Base-by-base conservation (phyloP, 2,113 vertebrate genomes). In the Bambusicola thoracicus region DNA sequence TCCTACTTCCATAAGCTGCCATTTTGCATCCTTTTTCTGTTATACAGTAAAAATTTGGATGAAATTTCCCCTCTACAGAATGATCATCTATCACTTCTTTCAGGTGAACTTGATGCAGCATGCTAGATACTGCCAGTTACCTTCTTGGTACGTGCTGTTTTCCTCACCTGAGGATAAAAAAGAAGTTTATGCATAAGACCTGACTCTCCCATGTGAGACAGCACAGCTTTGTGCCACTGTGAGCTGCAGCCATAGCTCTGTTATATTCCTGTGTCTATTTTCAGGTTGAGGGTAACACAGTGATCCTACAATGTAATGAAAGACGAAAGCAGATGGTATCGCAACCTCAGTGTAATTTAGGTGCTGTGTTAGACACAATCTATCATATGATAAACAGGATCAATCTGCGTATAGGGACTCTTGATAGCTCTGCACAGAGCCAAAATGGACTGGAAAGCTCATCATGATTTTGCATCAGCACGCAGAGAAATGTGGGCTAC, bases 301-400 rank as follows among this genome's bases (percentile, higher is more conserved):
- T 14, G 58, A 84, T 90, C 21, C 68, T 79, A 24, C 87, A 80
- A 87, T 66, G 12, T 25, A 81, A 59, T 53, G 70, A 81, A 89
- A 82, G 77, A 90, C 72, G 77, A 92, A 96, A 92, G 51, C 91
- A 94, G 86, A 94, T 95, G 92, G 89, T 85, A 73, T 69, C 84
- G 36, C 36, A 89, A 93, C 92, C 38, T 89, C 70, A 13, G 44
- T 82, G 74, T 87, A 87, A 92, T 95, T 96, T 93, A 76, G 44
- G 70, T 81, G 70, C 59, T 80, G 69, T 1, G 2, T 95, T 87
- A 53, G 59, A 79, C 19, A n/a, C 67, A 65, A 92, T 95, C 70
- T 87, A 27, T 94, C 89, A 85, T 59, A 93, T 82, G 75, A 94
- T 73, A 92, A 92, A 89, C 81, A 94, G 75, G 89, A 92, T 5